Evolutionary conservation across 64 coral and sea anemone genomes (phyloP), one percentile per base, ranked within the genome.

Genomic region (Dendrophyllia cribrosa): DNA sequence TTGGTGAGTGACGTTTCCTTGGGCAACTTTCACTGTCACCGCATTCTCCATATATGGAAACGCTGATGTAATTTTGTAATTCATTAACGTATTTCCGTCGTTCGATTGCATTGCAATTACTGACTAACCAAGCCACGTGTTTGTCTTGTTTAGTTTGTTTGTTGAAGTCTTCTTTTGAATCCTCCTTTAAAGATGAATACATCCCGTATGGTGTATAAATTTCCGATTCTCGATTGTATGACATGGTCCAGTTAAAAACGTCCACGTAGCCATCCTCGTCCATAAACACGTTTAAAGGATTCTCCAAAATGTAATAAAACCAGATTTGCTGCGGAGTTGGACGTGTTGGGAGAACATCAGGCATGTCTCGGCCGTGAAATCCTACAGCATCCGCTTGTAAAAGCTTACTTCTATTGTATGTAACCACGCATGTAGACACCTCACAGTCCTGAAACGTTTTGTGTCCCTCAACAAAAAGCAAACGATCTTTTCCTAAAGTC

Each of bases 211-310:
- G 93, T 22, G 73, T 61, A 47, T 75, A 77, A 25, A 95, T 69
- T 11, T 95, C 93, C 0, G 93, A 95, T 3, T 84, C 71, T 9
- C 70, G 77, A 49, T 79, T 58, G 52, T 95, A 95, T 3, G 93
- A 76, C 93, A 95, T 95, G 10, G 93, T 95, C 93, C 93, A 95
- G 51, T 95, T 90, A 86, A 95, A 95, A 45, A 90, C 25, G 4
- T 53, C 51, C 1, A 43, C 64, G 50, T 79, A 89, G 16, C 48
- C 68, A 58, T 68, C 3, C 5, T 15, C 44, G 10, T 56, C 23
- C 46, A 56, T 51, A 15, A 55, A 3, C 23, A 68, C 64, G 52
- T 79, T 83, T 51, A 59, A 13, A 6, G 93, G 93, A 48, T 85
- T 95, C 43, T 95, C 93, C 48, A 90, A 34, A 0, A 90, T 74